Evolutionary conservation across 2,113 vertebrate species (phyloP).

Genomic region (Strix uralensis): DNA sequence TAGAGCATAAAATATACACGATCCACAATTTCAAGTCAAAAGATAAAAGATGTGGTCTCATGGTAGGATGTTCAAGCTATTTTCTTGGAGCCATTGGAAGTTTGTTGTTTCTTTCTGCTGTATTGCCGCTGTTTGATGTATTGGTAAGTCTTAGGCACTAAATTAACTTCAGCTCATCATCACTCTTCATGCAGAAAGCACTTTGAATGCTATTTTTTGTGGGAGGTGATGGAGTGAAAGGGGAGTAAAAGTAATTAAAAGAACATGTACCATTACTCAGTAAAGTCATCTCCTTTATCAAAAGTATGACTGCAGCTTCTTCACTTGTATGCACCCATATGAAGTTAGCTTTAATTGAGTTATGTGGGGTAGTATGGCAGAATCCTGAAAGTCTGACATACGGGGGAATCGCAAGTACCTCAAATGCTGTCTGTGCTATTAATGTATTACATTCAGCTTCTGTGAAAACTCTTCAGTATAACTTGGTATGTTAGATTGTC

Average conservation of each 20-base stretch:
- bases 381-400: not conserved
- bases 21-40: not conserved
- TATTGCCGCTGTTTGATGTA: not conserved
- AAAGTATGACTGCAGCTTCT: not conserved
- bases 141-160: not conserved
- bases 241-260: not conserved
- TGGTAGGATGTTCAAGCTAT: not conserved
- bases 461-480: not conserved
- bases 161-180: not conserved
- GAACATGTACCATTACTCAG: not conserved
- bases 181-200: not conserved
- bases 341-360: not conserved
- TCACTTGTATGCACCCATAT: rapidly evolving
- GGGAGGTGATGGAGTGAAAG: not conserved
- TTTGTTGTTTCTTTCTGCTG: not conserved
- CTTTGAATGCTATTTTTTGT: not conserved
- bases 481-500: not conserved
- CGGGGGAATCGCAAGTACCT: not conserved
- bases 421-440: not conserved
- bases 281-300: not conserved
- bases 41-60: not conserved
- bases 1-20: slow-evolving; percentile 1
- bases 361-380: not conserved
- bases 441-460: not conserved
- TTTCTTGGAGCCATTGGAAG: not conserved